Evolutionary conservation across 92 coral and sea anemone species (phyloP).

Genomic region (Actinernus sp.): DNA sequence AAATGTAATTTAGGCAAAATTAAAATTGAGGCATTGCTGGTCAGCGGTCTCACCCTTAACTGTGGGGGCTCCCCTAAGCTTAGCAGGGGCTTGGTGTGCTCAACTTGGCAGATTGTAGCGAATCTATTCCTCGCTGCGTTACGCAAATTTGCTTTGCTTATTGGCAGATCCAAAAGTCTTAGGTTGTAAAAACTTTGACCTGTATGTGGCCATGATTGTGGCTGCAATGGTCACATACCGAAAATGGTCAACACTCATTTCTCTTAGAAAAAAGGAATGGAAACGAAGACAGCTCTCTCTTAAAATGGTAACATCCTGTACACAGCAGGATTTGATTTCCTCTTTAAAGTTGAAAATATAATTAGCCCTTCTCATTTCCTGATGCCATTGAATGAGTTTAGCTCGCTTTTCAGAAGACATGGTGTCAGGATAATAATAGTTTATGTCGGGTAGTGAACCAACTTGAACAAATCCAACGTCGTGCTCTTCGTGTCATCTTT

Average conservation of each 20-base stretch:
- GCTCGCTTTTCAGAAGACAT: neutral
- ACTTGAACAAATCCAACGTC: no score
- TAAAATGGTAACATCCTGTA: conserved; percentile 29
- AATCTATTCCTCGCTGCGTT: no score
- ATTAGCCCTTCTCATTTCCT: neutral
- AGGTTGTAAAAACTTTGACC: conserved; percentile 4
- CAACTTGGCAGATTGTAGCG: no score
- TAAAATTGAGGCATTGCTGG: no score
- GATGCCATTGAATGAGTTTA: neutral
- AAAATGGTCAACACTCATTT: conserved; percentile 32
- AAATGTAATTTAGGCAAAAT: no score
- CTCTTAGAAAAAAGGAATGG: conserved; percentile 6
- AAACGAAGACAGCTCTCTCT: conserved; percentile 25
- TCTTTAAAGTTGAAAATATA: no score
- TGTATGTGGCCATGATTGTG: no score
- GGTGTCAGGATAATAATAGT: conserved; percentile 2
- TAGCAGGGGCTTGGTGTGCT: no score
- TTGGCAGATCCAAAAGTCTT: conserved; percentile 28
- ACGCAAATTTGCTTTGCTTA: no score
- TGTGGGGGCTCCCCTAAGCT: no score
- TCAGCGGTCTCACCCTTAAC: no score
- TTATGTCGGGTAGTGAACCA: conserved; percentile 2
- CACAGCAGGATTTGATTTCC: conserved; percentile 9
- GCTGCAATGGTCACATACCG: conserved; percentile 23
- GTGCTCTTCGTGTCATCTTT: no score